Base-by-base conservation (phyloP, 2,888 invertebrate species). In the Mimumesa dahlbomi region DNA sequence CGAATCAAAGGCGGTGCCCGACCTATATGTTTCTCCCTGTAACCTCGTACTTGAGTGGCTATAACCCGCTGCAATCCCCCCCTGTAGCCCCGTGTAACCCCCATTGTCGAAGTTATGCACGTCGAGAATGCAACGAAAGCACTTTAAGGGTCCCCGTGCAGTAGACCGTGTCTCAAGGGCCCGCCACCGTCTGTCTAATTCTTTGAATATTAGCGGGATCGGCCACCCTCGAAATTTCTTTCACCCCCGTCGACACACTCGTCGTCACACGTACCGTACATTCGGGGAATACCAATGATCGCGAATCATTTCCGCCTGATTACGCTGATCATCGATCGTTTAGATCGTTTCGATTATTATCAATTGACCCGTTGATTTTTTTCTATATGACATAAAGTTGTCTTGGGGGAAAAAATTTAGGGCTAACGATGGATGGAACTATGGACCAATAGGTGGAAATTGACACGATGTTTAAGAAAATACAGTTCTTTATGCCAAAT, bases 151-250 rank as follows among this genome's bases (percentile, higher is more conserved):
- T 76, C 66, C 70, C 82, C 73, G 77, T 78, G 81, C 80, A 83
- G 79, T 59, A 77, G 82, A 78, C 81, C 84, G 79, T 84, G 79
- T 81, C 83, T 84, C 84, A 61, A 84, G 84, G 69, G 80, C 75
- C 76, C 74, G 58, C 80, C 79, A 77, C 82, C 81, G 83, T 82
- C 83, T 84, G 82, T 84, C 82, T 80, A 78, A 80, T 82, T 81
- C 82, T 84, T 82, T 73, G 76, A 79, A 77, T 82, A 84, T 85
- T 85, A 81, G 82, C 82, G 77, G 76, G 77, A 81, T 83, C 79
- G 67, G 50, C 68, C 73, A 53, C 79, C 79, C 73, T 73, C 70
- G 54, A 56, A 67, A 73, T 71, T 77, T 73, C 63, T 54, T 53
- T 46, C 43, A 29, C 6, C 9, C 1, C 29, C 29, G 29, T 9